These are phyloP conservation scores for Euplexia lucipara DNA, from an alignment of 2,888 invertebrate species.

Conservation along the genomic window DNA sequence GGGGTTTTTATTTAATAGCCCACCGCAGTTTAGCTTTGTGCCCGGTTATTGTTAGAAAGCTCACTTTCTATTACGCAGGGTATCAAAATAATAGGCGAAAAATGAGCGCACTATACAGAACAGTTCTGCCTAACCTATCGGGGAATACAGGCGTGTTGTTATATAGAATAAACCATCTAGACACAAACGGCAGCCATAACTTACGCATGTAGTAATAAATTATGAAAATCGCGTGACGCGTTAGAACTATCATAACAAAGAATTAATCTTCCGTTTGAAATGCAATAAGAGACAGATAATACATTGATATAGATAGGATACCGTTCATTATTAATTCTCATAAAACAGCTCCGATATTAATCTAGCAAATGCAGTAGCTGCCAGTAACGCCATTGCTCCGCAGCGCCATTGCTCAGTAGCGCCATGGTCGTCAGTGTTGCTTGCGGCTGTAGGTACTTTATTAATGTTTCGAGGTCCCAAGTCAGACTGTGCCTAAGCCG, in stretches of 20 bases:
- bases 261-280: conserved; percentile 38
- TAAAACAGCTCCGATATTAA: conserved; percentile 62
- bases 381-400: conserved; percentile 46
- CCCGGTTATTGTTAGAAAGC: too few species aligned
- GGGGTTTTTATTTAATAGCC: too few species aligned
- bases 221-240: conserved; percentile 33
- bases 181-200: conserved; percentile 17
- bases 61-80: too few species aligned
- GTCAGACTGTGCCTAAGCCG: conserved; percentile 48
- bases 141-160: too few species aligned
- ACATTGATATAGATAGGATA: conserved; percentile 42
- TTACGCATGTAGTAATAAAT: conserved; percentile 30
- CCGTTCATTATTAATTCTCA: conserved; percentile 47
- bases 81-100: too few species aligned
- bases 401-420: conserved; percentile 47
- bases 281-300: conserved; percentile 43
- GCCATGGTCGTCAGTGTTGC: conserved; percentile 52
- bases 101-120: too few species aligned
- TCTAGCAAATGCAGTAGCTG: conserved; percentile 64
- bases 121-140: too few species aligned
- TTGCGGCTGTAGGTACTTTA: conserved; percentile 62
- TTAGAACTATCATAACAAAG: conserved; percentile 42
- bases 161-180: background rate
- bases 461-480: conserved; percentile 60
- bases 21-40: too few species aligned